Evolutionary conservation across 2,888 invertebrate genomes (phyloP), one percentile per base, ranked within the genome.

Genomic region (Temnothorax unifasciatus): DNA sequence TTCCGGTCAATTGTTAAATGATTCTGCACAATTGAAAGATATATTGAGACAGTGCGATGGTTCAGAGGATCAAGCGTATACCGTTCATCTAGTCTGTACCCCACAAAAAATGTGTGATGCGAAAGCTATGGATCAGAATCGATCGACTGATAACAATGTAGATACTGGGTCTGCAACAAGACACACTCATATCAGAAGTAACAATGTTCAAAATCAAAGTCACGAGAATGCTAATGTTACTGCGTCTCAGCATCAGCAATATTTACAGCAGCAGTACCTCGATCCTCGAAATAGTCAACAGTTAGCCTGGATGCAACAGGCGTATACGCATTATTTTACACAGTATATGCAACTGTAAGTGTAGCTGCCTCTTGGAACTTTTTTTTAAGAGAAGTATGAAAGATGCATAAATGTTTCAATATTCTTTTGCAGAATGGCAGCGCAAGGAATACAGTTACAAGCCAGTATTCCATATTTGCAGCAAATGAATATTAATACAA

Each of bases 321-420:
- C 97, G 38, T 99, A 99, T 94, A 95, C 97, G 82, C 97, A 98
- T 94, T 98, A 99, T 94, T 97, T 98, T 96, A 97, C 97, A 87
- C 97, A 98, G 92, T 98, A 98, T 94, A 97, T 98, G 96, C 97
- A 97, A 93, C 96, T 98, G 98, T 98, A 95, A 97, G 97, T 97
- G 85, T 21, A 41, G n/a, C 73, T 34, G 47, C 74, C 68, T 64
- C 18, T 41, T 21, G 34, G 0, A 75, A 47, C 41, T 6, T 38
- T 38, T n/a, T 59, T 34, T 2, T 69, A n/a, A 15, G 57, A 69
- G 1, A 54, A n/a, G n/a, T 47, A 2, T 8, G 29, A 18, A 18
- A 79, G 9, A 38, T 25, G 13, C 9, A 68, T 25, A 66, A 57
- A 29, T 34, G 57, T 66, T 63, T 25, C 15, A n/a, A 44, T 11